Evolutionary conservation across 2,113 vertebrate species (phyloP).

Genomic region (Myodes glareolus): DNA sequence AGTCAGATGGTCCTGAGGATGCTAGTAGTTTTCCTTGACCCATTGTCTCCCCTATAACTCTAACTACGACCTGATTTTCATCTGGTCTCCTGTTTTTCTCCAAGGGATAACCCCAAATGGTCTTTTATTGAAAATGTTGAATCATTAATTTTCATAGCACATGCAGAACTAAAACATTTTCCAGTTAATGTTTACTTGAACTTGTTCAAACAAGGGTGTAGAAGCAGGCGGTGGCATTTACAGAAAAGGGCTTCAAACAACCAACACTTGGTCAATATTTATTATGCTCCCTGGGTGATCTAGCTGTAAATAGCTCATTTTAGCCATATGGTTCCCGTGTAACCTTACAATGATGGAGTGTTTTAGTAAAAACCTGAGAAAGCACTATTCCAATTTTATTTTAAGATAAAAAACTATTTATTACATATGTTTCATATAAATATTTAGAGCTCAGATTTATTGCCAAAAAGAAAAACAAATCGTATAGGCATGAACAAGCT

Average conservation of each 20-base stretch:
- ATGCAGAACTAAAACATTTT: constrained; percentile 42
- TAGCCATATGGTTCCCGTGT: constrained; percentile 14
- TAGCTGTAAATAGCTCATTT: constrained; percentile 19
- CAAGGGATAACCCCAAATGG: background rate
- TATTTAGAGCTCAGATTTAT: background rate
- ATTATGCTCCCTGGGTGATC: background rate
- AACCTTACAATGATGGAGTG: constrained; percentile 29
- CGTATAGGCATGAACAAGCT: background rate
- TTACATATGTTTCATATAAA: background rate
- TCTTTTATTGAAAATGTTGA: constrained; percentile 26
- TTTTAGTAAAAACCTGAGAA: constrained; percentile 48
- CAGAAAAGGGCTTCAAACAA: background rate
- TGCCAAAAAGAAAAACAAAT: background rate
- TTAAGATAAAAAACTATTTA: background rate
- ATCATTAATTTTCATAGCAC: constrained; percentile 10
- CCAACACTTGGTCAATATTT: constrained; percentile 33
- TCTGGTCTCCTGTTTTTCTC: constrained; percentile 10
- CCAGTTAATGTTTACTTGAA: constrained; percentile 52
- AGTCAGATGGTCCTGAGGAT: background rate
- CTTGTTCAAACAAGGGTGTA: constrained; percentile 20
- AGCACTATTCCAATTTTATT: background rate
- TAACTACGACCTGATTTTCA: constrained; percentile 7
- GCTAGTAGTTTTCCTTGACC: background rate
- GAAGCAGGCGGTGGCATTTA: constrained; percentile 43
- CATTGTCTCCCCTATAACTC: background rate